Base-by-base conservation (phyloP, 2,113 vertebrate genomes). In the Xenopus laevis region DNA sequence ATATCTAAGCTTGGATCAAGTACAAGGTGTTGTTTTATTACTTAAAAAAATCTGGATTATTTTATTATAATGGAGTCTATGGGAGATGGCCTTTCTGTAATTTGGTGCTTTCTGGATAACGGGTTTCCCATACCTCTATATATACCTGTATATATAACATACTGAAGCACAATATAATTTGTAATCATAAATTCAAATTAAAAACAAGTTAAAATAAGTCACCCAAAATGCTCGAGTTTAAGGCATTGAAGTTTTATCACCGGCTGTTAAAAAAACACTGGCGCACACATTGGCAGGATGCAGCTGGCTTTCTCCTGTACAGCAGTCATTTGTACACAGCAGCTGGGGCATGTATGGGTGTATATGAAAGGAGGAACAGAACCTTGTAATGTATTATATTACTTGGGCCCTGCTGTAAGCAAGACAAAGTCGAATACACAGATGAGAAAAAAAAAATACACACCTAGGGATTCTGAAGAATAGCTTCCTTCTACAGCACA, bases 301-400 rank as follows among this genome's bases (percentile, higher is more conserved):
- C 74, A 76, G 66, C 74, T 76, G 74, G 55, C 69, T 69, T 67
- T 64, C 60, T 76, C 33, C 59, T 63, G 20, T 69, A 62, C 66
- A 70, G 67, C 53, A 76, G 74, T 67, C 74, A 69, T 75, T 44
- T 64, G 74, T 70, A 64, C 40, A 61, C 45, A 68, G 74, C 67
- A 76, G 66, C 74, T 70, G 74, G 30, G 46, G 70, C 13, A 64
- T 57, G 59, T 57, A 64, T 64, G 74, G 13, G 52, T 63, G 59
- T 69, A 57, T 16, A 69, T 75, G 65, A 60, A 55, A 55, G 27
- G 46, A 74, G 59, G 40, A 68, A 21, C 57, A 18, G 63, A 46
- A 46, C 18, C 63, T 65, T 21, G 40, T 17, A 13, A 65, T 65
- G n/a, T 65, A 65, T 46, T 13, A 65, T 9, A 65, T 65, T 46